phyloP scores from a whole-genome alignment of 2,113 vertebrate genomes.

The Paramormyrops kingsleyae region DNA sequence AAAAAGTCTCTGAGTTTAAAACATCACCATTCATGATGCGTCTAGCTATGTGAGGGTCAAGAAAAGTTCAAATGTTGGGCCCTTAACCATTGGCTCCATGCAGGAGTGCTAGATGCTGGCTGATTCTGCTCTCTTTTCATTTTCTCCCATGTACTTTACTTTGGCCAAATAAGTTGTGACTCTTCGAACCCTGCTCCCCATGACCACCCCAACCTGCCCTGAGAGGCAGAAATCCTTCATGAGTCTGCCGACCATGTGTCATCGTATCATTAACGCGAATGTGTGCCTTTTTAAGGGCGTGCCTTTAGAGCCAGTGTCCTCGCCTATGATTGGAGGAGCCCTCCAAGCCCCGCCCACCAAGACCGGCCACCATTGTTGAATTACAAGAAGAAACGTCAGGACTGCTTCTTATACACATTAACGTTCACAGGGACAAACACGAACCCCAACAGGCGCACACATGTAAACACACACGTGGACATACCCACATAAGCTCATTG shows the following conservation, averaged over 20 bases:
- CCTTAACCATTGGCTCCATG: neutral
- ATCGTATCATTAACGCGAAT: neutral
- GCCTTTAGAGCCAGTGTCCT: neutral
- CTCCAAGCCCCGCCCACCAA: neutral
- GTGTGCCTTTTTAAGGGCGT: neutral
- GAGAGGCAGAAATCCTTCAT: neutral
- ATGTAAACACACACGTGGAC: slow-evolving; percentile 7
- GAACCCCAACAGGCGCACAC: slow-evolving; percentile 18
- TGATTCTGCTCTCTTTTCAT: neutral
- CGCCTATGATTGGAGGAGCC: neutral
- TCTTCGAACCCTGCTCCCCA: neutral
- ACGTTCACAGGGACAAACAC: neutral
- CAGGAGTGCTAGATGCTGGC: neutral
- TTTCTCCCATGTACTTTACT: neutral
- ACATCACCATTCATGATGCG: slow-evolving; percentile 4
- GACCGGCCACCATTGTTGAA: neutral
- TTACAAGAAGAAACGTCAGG: neutral
- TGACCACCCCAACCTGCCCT: neutral
- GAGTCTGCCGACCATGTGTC: neutral
- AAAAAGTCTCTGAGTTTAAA: neutral
- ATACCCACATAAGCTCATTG: slow-evolving; percentile 22
- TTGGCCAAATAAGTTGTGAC: too few species aligned
- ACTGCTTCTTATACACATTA: slow-evolving; percentile 5
- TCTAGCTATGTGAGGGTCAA: slow-evolving; percentile 5
- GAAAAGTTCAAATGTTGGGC: too few species aligned